phyloP scores from a whole-genome alignment of 1,140 invertebrate genomes.

The Ceratina japonica region DNA sequence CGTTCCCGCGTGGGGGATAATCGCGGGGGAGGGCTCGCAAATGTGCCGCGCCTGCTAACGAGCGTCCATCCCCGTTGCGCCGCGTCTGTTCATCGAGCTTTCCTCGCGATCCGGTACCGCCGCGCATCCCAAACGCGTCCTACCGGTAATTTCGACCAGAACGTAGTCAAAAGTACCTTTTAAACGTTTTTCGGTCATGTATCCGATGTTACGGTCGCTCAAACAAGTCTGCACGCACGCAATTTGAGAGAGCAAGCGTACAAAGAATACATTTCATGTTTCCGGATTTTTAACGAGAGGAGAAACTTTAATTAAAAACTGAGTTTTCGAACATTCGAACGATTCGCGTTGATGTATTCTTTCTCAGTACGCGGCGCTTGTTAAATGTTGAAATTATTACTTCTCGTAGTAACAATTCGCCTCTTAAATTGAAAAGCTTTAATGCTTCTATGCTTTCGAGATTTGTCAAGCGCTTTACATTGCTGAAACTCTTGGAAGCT shows the following conservation, averaged over 20 bases:
- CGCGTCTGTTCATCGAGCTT: neutral
- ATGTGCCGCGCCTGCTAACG: conserved; percentile 1
- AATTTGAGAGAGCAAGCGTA: too few species aligned
- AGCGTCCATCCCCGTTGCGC: neutral
- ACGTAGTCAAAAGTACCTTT: neutral
- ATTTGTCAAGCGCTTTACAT: conserved; percentile 2
- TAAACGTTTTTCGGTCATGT: neutral
- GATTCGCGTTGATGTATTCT: too few species aligned
- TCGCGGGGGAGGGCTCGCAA: conserved; percentile 12
- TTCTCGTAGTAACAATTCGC: neutral
- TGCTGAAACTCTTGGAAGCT: neutral
- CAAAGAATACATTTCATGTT: neutral
- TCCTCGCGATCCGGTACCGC: neutral
- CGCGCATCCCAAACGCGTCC: neutral
- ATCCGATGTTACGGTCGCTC: neutral
- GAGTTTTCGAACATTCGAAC: neutral
- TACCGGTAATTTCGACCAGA: neutral
- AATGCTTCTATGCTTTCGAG: neutral
- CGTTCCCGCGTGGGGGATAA: neutral
- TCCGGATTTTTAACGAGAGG: neutral
- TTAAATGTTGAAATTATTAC: neutral
- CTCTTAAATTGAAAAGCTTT: neutral
- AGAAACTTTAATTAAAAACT: too few species aligned
- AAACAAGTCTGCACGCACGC: too few species aligned
- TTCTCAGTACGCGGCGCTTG: too few species aligned